Percentiles rank a stretch among this genome's conserved stretches.
Conservation (phyloP, 23 tunicate species). For the Ciona savignyi region DNA sequence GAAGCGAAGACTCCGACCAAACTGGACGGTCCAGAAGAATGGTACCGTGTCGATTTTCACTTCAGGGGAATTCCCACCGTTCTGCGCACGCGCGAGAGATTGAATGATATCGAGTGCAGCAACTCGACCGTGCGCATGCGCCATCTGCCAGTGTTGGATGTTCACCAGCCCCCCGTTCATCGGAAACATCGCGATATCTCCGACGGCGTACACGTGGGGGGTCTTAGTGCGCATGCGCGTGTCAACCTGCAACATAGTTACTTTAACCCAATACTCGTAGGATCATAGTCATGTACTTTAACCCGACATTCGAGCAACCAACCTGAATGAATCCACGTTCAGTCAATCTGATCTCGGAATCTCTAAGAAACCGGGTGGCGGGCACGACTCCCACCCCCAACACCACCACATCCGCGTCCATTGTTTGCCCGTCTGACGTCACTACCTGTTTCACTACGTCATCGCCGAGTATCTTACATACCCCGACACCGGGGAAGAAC, state of each 20-base stretch:
- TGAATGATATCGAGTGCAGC: slow-evolving; percentile 47
- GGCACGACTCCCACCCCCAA: slow-evolving; percentile 90
- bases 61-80: not conserved
- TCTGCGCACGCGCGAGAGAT: not conserved
- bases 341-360: slow-evolving; percentile 27
- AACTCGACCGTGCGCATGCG: slow-evolving; percentile 72
- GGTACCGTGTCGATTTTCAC: slow-evolving; percentile 46
- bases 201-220: slow-evolving; percentile 65
- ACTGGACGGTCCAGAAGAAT: slow-evolving; percentile 92
- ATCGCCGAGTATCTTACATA: slow-evolving; percentile 10
- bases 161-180: slow-evolving; percentile 36
- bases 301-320: no score
- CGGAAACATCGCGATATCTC: slow-evolving; percentile 70
- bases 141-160: slow-evolving; percentile 95
- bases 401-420: slow-evolving; percentile 68
- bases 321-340: slow-evolving; percentile 58
- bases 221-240: slow-evolving; percentile 56
- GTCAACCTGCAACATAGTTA: no score
- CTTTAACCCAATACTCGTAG: no score
- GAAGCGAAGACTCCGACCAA: slow-evolving; percentile 65
- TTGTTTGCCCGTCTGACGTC: slow-evolving; percentile 36
- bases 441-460: slow-evolving; percentile 20
- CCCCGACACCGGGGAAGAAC: slow-evolving; percentile 38
- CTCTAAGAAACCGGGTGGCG: slow-evolving; percentile 34
- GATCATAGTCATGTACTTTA: no score